Percentiles rank a stretch among this genome's conserved stretches.
These are phyloP conservation scores for Platysternon megacephalum DNA, from an alignment of 2,113 vertebrate genomes.

Conservation along the genomic window DNA sequence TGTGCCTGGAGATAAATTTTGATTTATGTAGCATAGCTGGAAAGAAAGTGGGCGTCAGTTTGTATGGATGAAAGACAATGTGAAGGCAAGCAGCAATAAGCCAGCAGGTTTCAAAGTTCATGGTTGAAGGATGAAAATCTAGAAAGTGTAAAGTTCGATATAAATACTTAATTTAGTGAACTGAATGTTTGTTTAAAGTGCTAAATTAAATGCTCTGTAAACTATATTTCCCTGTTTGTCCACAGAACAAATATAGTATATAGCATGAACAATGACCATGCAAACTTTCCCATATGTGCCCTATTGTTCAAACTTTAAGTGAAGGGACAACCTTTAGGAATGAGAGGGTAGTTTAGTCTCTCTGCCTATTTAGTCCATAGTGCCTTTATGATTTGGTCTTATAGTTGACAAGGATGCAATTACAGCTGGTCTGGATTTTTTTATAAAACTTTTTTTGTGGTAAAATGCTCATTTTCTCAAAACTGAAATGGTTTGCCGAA, in stretches of 20 bases:
- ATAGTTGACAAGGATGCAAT: constrained; percentile 7
- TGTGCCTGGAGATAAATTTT: rapidly evolving
- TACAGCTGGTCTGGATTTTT: neutral
- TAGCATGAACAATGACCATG: constrained; percentile 7
- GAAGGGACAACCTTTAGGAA: constrained; percentile 18
- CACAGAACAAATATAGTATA: constrained; percentile 2
- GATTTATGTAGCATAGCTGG: neutral
- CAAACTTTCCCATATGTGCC: constrained; percentile 33
- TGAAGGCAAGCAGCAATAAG: neutral
- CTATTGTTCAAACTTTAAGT: constrained; percentile 26
- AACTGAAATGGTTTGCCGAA: neutral
- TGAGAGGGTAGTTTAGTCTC: neutral
- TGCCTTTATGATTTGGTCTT: too few relatives aligned
- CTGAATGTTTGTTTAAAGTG: neutral
- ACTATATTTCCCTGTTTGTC: neutral
- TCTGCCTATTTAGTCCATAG: neutral
- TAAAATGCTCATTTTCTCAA: neutral
- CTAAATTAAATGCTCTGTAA: neutral
- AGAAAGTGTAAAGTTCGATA: constrained; percentile 7
- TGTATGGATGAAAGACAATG: constrained; percentile 16
- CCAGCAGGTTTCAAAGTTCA: neutral
- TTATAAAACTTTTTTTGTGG: neutral
- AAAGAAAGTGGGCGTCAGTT: neutral
- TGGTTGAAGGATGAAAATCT: constrained; percentile 21
- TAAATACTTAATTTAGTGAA: neutral